phyloP scores from a whole-genome alignment of 2,888 invertebrate genomes.

The Willowsia nigromaculata region DNA sequence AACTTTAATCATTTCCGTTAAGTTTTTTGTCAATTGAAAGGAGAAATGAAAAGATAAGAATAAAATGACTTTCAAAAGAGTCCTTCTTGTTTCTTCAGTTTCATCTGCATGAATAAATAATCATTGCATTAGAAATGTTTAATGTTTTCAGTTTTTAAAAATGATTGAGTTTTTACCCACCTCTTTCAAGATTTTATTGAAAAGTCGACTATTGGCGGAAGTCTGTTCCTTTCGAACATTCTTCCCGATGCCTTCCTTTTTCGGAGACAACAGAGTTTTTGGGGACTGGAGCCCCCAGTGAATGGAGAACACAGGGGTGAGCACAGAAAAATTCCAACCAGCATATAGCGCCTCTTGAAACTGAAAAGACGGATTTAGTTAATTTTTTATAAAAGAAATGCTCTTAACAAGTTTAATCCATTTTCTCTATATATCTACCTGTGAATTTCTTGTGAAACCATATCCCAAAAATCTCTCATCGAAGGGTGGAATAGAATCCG shows the following conservation, averaged over 20 bases:
- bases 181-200: constrained; percentile 59
- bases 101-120: constrained; percentile 22
- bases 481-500: constrained; percentile 59
- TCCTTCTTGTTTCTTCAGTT: constrained; percentile 59
- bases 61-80: constrained; percentile 8
- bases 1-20: background rate
- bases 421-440: constrained; percentile 81
- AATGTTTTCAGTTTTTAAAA: background rate
- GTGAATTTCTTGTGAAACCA: constrained; percentile 68
- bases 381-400: constrained; percentile 82
- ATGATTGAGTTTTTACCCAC: constrained; percentile 26
- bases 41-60: background rate
- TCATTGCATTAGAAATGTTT: background rate
- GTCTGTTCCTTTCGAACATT: constrained; percentile 53
- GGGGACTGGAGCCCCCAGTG: constrained; percentile 67
- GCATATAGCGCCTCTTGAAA: constrained; percentile 61
- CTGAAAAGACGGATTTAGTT: no score
- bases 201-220: constrained; percentile 49
- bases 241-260: constrained; percentile 83
- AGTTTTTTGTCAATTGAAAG: background rate
- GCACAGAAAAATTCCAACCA: constrained; percentile 64
- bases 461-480: constrained; percentile 68
- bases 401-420: background rate
- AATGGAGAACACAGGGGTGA: constrained; percentile 62
- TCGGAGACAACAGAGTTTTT: constrained; percentile 91